Evolutionary conservation across 2,797 vertebrate species (phyloP).

Genomic region (Staurois parvus): DNA sequence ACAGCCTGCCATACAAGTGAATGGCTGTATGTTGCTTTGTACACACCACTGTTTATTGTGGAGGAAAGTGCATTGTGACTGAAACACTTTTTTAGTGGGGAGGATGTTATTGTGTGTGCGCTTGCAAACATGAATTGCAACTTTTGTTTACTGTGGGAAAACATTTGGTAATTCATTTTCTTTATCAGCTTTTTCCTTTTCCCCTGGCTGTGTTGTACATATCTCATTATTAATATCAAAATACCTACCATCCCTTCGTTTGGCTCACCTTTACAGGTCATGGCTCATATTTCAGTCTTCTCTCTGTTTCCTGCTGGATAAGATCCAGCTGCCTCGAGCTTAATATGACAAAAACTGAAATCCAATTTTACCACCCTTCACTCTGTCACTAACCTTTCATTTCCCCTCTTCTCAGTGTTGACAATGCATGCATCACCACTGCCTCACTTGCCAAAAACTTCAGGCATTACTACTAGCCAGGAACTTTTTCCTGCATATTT

Average conservation of each 20-base stretch:
- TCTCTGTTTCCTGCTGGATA: conserved; percentile 47
- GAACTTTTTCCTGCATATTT: conserved; percentile 23
- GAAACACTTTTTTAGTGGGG: too few species aligned
- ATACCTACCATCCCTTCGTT: conserved; percentile 39
- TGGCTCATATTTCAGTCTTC: conserved; percentile 52
- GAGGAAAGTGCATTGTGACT: too few species aligned
- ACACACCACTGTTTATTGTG: too few species aligned
- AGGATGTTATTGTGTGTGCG: too few species aligned
- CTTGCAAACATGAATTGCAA: too few species aligned
- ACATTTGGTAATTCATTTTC: neutral
- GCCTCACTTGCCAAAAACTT: conserved; percentile 44
- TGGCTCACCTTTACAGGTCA: conserved; percentile 53
- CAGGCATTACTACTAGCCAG: conserved; percentile 11
- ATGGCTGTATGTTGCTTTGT: too few species aligned
- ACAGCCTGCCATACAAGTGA: too few species aligned
- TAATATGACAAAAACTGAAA: conserved; percentile 61
- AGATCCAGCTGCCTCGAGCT: conserved; percentile 55
- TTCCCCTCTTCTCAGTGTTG: conserved; percentile 46
- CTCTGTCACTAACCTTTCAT: conserved; percentile 62
- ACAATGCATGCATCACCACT: conserved; percentile 57
- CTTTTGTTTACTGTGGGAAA: neutral
- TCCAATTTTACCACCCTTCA: conserved; percentile 62
- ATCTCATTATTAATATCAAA: conserved; percentile 26
- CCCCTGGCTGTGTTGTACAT: neutral
- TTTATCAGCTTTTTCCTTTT: neutral